A percentile compares a stretch with the other conserved stretches of the same genome.
Conservation (phyloP, 2,113 vertebrate genomes). For the Grammomys surdaster region DNA sequence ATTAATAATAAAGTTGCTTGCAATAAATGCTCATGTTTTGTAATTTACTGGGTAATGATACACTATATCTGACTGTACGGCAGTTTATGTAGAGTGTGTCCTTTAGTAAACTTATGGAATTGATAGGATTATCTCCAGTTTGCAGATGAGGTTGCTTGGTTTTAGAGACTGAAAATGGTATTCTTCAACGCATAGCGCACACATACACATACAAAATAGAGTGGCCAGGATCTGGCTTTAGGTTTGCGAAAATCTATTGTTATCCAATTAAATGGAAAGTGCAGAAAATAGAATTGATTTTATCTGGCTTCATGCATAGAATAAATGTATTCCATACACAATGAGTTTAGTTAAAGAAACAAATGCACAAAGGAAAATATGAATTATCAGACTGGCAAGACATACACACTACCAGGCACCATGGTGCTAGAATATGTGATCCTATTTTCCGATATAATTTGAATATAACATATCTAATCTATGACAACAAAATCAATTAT, state of each 20-base stretch:
- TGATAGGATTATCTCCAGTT: neutral
- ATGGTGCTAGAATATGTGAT: neutral
- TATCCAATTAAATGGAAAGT: slow-evolving; percentile 11
- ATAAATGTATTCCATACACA: neutral
- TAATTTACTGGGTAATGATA: neutral
- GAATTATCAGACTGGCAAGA: neutral
- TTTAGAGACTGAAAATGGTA: neutral
- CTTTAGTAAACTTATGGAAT: neutral
- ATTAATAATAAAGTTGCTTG: slow-evolving; percentile 46
- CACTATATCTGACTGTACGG: neutral
- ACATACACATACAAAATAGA: neutral
- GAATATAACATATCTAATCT: neutral
- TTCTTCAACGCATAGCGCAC: neutral
- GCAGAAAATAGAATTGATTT: slow-evolving; percentile 38
- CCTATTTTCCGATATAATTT: neutral
- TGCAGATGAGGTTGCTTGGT: neutral
- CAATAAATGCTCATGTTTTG: neutral
- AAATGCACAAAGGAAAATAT: neutral
- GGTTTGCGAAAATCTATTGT: neutral
- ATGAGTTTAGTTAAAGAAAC: neutral
- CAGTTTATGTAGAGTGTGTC: neutral
- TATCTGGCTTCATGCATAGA: neutral
- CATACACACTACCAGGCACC: no score
- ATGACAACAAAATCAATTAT: neutral
- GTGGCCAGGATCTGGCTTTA: neutral